Evolutionary conservation across 1,140 invertebrate genomes (phyloP).

Genomic region (Anthonomus grandis): DNA sequence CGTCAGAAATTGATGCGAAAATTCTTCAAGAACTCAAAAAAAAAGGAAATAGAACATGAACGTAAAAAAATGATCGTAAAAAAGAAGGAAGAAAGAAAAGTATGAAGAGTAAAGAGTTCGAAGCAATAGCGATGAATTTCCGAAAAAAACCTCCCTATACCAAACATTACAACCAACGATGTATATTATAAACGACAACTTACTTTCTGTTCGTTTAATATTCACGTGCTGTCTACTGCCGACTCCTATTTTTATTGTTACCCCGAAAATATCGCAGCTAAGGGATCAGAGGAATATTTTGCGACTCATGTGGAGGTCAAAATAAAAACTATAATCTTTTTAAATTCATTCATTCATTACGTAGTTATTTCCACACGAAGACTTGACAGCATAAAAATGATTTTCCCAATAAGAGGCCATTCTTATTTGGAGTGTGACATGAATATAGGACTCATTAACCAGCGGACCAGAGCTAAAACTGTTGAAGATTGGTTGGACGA

Average conservation of each 20-base stretch:
- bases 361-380: conserved; percentile 8
- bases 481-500: conserved; percentile 2
- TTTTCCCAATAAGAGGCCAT: background rate
- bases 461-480: conserved; percentile 4
- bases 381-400: background rate
- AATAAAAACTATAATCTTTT: conserved; percentile 1
- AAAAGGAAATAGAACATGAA: background rate
- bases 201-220: background rate
- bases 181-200: background rate
- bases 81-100: conserved; percentile 1
- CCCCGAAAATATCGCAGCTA: background rate
- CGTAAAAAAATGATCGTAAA: background rate
- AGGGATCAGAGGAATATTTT: conserved; percentile 4
- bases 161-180: too few species aligned
- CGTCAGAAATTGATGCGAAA: background rate
- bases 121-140: background rate
- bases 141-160: background rate
- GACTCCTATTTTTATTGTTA: conserved; percentile 7
- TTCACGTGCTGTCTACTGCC: background rate
- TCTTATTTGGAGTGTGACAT: conserved; percentile 6
- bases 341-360: too few species aligned
- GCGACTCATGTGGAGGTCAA: too few species aligned
- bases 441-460: conserved; percentile 4
- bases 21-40: background rate
- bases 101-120: background rate